phyloP scores from a whole-genome alignment of 2,113 vertebrate genomes.

The Speoplatyrhinus poulsoni region DNA sequence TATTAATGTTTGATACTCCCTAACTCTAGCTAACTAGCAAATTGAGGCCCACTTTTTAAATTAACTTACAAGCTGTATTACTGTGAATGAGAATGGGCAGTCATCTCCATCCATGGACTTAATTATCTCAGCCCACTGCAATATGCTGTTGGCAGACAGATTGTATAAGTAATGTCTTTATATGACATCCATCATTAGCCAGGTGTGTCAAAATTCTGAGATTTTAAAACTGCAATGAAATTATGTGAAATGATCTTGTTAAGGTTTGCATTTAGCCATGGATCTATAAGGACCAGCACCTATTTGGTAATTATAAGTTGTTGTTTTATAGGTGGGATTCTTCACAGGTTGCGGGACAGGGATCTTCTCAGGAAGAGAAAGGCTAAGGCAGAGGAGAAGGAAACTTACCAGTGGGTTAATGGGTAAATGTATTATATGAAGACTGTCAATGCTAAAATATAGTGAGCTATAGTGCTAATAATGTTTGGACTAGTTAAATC shows the following conservation, averaged over 20 bases:
- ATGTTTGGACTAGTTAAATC: not conserved
- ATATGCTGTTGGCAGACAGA: not conserved
- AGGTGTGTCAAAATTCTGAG: not conserved
- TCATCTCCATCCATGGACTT: not conserved
- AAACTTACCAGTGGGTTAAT: slow-evolving; percentile 81
- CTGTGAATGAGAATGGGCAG: not conserved
- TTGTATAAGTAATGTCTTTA: not conserved
- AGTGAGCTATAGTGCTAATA: slow-evolving; percentile 6
- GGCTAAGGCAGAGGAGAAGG: slow-evolving; percentile 84
- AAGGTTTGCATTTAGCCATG: not conserved
- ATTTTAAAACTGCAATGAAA: not conserved
- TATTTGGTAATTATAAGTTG: slow-evolving; percentile 13
- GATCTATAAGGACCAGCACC: not conserved
- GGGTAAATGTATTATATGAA: slow-evolving; percentile 77
- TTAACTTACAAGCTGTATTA: not conserved
- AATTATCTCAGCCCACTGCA: not conserved
- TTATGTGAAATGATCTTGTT: not conserved
- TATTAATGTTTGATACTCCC: not conserved
- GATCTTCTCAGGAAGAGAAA: slow-evolving; percentile 87
- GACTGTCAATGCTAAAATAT: slow-evolving; percentile 10
- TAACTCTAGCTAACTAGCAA: no score
- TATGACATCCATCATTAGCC: not conserved
- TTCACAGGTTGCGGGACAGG: slow-evolving; percentile 81
- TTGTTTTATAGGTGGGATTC: slow-evolving; percentile 68
- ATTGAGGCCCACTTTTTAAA: not conserved